These are phyloP conservation scores for Odontomyia ornata DNA, from an alignment of 2,888 invertebrate species.

Conservation along the genomic window DNA sequence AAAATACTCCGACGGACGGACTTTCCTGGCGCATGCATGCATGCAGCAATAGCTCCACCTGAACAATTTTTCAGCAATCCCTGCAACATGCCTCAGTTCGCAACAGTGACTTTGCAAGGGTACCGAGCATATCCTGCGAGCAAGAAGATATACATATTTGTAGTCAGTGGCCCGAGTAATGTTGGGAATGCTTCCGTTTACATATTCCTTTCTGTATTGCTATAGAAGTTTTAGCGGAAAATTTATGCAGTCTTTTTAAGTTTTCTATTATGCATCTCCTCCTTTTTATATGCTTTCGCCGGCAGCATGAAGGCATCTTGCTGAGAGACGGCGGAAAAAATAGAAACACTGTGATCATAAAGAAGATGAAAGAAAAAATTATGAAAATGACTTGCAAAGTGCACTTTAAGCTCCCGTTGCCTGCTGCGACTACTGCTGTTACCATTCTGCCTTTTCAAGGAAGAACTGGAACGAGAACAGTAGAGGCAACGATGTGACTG, in stretches of 20 bases:
- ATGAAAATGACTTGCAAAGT: conserved; percentile 45
- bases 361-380: conserved; percentile 40
- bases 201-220: conserved; percentile 16
- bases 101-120: neutral
- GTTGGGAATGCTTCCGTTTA: conserved; percentile 31
- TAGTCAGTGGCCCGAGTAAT: conserved; percentile 36
- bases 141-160: conserved; percentile 10
- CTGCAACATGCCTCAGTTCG: conserved; percentile 13
- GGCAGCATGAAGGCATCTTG: neutral
- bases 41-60: neutral
- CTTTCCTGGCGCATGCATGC: neutral
- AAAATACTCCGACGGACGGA: neutral
- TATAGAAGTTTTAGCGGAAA: conserved; percentile 18
- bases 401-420: conserved; percentile 38
- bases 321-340: conserved; percentile 3
- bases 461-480: neutral
- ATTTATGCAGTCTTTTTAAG: conserved; percentile 36
- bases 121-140: neutral
- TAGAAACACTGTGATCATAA: conserved; percentile 35
- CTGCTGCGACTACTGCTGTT: neutral
- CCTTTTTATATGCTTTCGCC: neutral
- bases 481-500: neutral
- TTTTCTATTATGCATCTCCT: conserved; percentile 24
- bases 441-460: neutral
- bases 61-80: conserved; percentile 20